Evolutionary conservation across 2,113 vertebrate species (phyloP).

Genomic region (Plestiodon gilberti): DNA sequence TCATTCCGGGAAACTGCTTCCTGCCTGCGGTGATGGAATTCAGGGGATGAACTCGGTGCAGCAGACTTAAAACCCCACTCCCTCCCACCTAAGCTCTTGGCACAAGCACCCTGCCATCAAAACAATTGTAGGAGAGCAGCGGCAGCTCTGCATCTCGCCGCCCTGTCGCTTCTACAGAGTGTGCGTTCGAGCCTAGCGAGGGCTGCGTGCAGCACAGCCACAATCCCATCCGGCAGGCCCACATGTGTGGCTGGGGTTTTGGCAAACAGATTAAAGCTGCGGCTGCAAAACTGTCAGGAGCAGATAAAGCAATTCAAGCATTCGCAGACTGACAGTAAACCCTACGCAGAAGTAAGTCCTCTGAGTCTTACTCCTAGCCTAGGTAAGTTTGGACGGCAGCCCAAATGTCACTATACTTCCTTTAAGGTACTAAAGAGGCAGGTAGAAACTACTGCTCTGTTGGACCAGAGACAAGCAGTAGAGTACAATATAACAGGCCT

Average conservation of each 20-base stretch:
- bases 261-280: no score
- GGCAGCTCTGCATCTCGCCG: conserved; percentile 41
- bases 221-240: background rate
- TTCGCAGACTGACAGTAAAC: background rate
- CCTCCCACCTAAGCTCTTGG: conserved; percentile 40
- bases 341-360: no score
- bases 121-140: conserved; percentile 34
- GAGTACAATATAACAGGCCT: background rate
- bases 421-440: background rate
- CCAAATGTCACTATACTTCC: no score
- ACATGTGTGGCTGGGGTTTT: background rate
- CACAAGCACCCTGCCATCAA: conserved; percentile 41
- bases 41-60: conserved; percentile 40
- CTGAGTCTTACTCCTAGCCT: no score
- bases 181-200: background rate
- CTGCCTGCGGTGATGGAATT: background rate
- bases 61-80: conserved; percentile 36
- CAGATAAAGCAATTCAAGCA: background rate
- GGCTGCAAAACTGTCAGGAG: background rate
- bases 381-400: no score
- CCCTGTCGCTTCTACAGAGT: background rate
- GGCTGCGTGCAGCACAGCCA: background rate
- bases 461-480: background rate
- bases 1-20: background rate
- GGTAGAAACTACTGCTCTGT: background rate